Conservation (phyloP, 2,113 vertebrate species). For the Aviceda subcristata region DNA sequence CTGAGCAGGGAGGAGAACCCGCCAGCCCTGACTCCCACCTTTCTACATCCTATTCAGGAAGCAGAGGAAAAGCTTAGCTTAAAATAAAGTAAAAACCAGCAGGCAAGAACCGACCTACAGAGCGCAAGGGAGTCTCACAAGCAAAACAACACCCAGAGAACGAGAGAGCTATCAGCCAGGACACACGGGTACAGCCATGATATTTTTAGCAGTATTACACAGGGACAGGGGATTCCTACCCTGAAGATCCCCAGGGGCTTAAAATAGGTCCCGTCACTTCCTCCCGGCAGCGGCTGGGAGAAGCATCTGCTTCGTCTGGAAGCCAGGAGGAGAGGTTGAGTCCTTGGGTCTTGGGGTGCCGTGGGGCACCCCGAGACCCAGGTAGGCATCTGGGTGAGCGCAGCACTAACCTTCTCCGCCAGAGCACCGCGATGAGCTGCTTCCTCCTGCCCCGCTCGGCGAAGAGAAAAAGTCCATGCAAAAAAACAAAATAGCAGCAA, state of each 20-base stretch:
- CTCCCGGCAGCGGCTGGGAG: conserved; percentile 3
- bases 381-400: not conserved
- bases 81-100: not conserved
- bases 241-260: conserved; percentile 47
- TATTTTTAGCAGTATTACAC: conserved; percentile 63
- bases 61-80: not conserved
- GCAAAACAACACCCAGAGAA: not conserved
- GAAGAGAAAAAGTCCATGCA: not conserved
- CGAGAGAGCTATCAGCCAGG: not conserved
- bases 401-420: not conserved
- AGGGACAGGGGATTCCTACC: conserved; percentile 62
- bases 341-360: not conserved
- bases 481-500: not conserved
- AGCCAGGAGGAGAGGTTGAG: not conserved
- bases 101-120: not conserved
- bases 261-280: conserved; percentile 38
- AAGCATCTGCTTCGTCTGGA: not conserved
- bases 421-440: not conserved
- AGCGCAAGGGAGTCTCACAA: not conserved
- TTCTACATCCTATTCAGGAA: not conserved
- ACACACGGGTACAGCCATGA: not conserved
- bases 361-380: fast-evolving
- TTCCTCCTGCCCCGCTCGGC: not conserved
- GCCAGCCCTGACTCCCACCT: not conserved
- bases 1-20: not conserved